These are phyloP conservation scores for Chaenocephalus aceratus DNA, from an alignment of 2,113 vertebrate genomes.

Conservation along the genomic window DNA sequence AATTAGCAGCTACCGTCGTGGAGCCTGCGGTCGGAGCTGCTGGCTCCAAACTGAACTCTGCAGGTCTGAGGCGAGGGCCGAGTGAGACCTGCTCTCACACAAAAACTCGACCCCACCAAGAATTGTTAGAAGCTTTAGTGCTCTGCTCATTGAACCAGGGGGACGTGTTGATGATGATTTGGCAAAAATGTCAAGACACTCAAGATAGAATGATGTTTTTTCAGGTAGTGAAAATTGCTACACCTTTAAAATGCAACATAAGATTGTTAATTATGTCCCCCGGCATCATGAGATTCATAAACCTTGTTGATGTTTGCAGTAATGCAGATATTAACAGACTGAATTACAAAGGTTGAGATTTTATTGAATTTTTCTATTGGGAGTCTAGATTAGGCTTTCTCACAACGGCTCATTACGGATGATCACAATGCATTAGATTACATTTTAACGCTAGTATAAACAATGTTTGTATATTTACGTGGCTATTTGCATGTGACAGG, in stretches of 20 bases:
- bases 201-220: too few relatives aligned
- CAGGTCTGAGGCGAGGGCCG: slow-evolving; percentile 40
- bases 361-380: neutral
- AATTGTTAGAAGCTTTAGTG: slow-evolving; percentile 19
- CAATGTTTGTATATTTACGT: neutral
- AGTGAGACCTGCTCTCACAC: slow-evolving; percentile 44
- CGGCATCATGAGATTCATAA: neutral
- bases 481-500: neutral
- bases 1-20: slow-evolving; percentile 84
- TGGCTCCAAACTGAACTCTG: slow-evolving; percentile 63
- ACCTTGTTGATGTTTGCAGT: too few relatives aligned
- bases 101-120: slow-evolving; percentile 9
- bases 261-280: neutral
- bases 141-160: neutral
- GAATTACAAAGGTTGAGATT: neutral
- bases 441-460: neutral
- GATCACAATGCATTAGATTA: neutral
- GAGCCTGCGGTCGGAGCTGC: slow-evolving; percentile 84
- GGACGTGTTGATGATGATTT: neutral
- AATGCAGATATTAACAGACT: neutral
- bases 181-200: too few relatives aligned
- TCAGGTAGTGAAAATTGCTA: too few relatives aligned
- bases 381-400: neutral
- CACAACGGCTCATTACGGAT: neutral
- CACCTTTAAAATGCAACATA: slow-evolving; percentile 1